Conservation (phyloP, 2,113 vertebrate species). For the Micromys minutus region DNA sequence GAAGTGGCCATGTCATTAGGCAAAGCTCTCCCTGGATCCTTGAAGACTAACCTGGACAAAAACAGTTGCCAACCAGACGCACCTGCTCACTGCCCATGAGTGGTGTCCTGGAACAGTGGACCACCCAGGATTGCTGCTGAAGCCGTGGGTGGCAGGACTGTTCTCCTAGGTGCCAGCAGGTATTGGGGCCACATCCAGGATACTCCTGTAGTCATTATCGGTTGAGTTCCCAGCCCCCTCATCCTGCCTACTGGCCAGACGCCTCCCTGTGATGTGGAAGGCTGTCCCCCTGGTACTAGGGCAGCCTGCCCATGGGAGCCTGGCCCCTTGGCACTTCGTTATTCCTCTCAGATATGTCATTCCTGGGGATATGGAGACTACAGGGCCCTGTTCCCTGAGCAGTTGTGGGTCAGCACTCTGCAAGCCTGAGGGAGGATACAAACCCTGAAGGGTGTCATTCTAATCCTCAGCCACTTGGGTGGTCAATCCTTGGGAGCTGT, state of each 20-base stretch:
- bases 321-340: background rate
- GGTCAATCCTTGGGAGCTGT: background rate
- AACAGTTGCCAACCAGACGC: background rate
- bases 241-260: background rate
- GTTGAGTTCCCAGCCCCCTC: too few relatives aligned
- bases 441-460: background rate
- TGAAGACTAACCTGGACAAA: background rate
- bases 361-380: background rate
- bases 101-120: fast-evolving
- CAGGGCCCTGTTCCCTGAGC: background rate
- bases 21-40: background rate
- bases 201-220: background rate
- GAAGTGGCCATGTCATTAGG: background rate
- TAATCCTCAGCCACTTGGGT: background rate
- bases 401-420: background rate
- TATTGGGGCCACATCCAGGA: background rate
- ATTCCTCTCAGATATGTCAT: background rate
- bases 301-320: conserved; percentile 3
- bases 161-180: fast-evolving
- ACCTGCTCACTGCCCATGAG: fast-evolving
- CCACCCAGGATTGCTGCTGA: fast-evolving
- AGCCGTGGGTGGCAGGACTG: too few relatives aligned
- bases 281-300: background rate
- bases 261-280: background rate
- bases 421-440: background rate